Evolutionary conservation across 2,113 vertebrate genomes (phyloP).

Genomic region (Heloderma charlesbogerti): DNA sequence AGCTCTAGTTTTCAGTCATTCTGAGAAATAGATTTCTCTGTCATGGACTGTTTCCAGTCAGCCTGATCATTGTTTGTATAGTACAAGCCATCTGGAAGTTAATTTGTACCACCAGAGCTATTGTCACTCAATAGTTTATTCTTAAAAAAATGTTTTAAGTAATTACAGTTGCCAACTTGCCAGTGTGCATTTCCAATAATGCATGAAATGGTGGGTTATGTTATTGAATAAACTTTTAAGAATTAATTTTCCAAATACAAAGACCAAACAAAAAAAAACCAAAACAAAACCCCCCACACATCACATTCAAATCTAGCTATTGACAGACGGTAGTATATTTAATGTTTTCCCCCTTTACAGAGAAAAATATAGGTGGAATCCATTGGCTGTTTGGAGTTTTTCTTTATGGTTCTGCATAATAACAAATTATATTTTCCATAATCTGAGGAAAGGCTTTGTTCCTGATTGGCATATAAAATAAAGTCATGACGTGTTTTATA

Average conservation of each 20-base stretch:
- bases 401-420: too few species aligned
- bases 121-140: background rate
- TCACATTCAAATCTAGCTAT: too few species aligned
- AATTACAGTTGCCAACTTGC: background rate
- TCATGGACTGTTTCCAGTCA: background rate
- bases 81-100: background rate
- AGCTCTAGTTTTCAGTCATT: background rate
- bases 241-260: background rate
- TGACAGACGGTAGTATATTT: too few species aligned
- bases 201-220: background rate
- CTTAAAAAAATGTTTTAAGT: background rate
- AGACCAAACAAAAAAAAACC: too few species aligned
- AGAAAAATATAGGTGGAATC: too few species aligned
- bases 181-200: background rate
- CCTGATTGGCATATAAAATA: too few species aligned
- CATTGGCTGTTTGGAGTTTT: too few species aligned
- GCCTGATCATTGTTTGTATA: background rate
- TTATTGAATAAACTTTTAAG: background rate
- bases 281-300: too few species aligned
- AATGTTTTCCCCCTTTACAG: too few species aligned
- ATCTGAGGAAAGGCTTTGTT: too few species aligned
- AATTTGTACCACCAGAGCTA: background rate
- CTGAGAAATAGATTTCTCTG: background rate
- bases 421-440: too few species aligned
- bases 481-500: too few species aligned